A percentile compares a stretch with the other conserved stretches of the same genome.
These are phyloP conservation scores for Latrodectus elegans DNA, from an alignment of 2,888 invertebrate genomes.

Conservation along the genomic window DNA sequence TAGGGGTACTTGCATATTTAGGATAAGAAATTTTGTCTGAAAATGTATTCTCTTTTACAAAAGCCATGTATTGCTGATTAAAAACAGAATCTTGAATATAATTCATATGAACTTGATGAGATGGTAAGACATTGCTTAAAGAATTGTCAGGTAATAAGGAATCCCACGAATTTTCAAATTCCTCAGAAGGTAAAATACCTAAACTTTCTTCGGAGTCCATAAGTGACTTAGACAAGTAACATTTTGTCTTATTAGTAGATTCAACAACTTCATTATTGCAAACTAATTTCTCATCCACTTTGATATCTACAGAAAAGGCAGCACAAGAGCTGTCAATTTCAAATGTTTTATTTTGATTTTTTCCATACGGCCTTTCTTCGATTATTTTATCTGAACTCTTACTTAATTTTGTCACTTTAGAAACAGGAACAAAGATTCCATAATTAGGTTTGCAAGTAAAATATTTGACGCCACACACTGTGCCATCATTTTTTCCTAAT, in stretches of 20 bases:
- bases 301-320: no score
- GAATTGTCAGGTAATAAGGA: no score
- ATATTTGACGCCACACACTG: constrained; percentile 4
- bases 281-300: no score
- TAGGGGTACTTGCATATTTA: background rate
- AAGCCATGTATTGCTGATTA: no score
- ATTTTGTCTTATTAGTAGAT: background rate
- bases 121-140: no score
- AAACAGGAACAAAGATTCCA: constrained; percentile 31
- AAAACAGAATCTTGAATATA: no score
- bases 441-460: constrained; percentile 21
- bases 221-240: background rate
- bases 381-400: no score
- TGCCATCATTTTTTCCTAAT: constrained; percentile 28
- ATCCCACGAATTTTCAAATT: no score
- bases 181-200: background rate
- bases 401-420: background rate
- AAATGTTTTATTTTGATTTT: no score
- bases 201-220: background rate
- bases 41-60: background rate
- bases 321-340: no score
- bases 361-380: no score
- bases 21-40: background rate
- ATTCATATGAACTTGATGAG: no score
- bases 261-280: background rate